Percentiles rank a stretch among this genome's conserved stretches.
phyloP scores from a whole-genome alignment of 2,888 invertebrate genomes.

The Tubulanus polymorphus region DNA sequence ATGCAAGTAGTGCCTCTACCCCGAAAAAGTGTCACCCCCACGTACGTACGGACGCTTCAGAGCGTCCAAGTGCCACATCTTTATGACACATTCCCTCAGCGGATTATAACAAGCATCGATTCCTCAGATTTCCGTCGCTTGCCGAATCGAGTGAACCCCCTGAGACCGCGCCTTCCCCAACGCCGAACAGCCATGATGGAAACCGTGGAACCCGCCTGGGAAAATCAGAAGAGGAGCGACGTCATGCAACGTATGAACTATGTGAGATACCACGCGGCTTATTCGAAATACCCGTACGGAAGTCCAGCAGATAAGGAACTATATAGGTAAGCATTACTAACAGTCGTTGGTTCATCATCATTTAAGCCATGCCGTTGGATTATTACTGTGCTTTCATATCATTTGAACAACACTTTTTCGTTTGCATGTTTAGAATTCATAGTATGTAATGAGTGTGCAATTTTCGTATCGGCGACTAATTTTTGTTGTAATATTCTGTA shows the following conservation, averaged over 20 bases:
- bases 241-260: constrained; percentile 48
- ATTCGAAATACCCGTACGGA: constrained; percentile 49
- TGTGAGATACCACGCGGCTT: constrained; percentile 47
- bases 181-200: constrained; percentile 41
- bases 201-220: constrained; percentile 43
- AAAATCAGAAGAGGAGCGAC: constrained; percentile 41
- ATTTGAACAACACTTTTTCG: too few relatives aligned
- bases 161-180: constrained; percentile 39
- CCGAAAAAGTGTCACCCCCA: too few relatives aligned
- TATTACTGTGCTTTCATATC: too few relatives aligned
- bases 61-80: constrained; percentile 1
- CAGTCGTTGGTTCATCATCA: too few relatives aligned
- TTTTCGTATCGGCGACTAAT: too few relatives aligned
- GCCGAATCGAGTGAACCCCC: constrained; percentile 38
- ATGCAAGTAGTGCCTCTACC: too few relatives aligned
- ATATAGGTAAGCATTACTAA: constrained; percentile 48
- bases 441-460: too few relatives aligned
- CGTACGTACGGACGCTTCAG: neutral
- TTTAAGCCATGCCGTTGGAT: too few relatives aligned
- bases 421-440: too few relatives aligned
- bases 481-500: too few relatives aligned
- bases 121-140: constrained; percentile 32
- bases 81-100: constrained; percentile 39
- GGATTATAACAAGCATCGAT: constrained; percentile 28
- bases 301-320: constrained; percentile 44